Percentiles rank a stretch among this genome's conserved stretches.
Conservation (phyloP, 2,888 invertebrate genomes). For the Charanyca ferruginea region DNA sequence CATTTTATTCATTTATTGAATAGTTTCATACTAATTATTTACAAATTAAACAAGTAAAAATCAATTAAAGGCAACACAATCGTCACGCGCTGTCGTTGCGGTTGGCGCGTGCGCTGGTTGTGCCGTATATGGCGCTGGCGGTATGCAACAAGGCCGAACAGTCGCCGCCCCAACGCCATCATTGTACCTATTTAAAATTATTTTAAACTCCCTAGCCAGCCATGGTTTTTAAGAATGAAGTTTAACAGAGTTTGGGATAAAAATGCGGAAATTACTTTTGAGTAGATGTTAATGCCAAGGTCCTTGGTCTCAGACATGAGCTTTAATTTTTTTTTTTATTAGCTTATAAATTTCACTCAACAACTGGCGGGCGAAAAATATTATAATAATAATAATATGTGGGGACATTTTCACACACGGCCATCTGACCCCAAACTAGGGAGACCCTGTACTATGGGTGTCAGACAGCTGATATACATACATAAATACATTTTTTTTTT, state of each 20-base stretch:
- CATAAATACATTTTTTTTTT: too few species aligned
- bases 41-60: conserved; percentile 28
- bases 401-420: too few species aligned
- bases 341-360: too few species aligned
- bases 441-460: too few species aligned
- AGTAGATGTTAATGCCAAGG: conserved; percentile 3
- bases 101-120: conserved; percentile 64
- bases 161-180: conserved; percentile 62
- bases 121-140: conserved; percentile 77
- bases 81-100: conserved; percentile 47
- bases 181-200: conserved; percentile 66
- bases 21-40: too few species aligned
- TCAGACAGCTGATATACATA: too few species aligned
- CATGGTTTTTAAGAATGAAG: conserved; percentile 15
- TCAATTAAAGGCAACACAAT: conserved; percentile 46
- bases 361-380: too few species aligned
- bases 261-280: conserved; percentile 22
- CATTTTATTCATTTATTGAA: too few species aligned
- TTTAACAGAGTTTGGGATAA: conserved; percentile 7
- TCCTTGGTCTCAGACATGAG: background rate
- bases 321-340: background rate
- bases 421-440: too few species aligned
- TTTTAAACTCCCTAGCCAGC: conserved; percentile 25
- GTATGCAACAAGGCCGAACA: conserved; percentile 81
- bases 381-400: too few species aligned